phyloP scores from a whole-genome alignment of 1,140 invertebrate species.

The Bombus polaris region DNA sequence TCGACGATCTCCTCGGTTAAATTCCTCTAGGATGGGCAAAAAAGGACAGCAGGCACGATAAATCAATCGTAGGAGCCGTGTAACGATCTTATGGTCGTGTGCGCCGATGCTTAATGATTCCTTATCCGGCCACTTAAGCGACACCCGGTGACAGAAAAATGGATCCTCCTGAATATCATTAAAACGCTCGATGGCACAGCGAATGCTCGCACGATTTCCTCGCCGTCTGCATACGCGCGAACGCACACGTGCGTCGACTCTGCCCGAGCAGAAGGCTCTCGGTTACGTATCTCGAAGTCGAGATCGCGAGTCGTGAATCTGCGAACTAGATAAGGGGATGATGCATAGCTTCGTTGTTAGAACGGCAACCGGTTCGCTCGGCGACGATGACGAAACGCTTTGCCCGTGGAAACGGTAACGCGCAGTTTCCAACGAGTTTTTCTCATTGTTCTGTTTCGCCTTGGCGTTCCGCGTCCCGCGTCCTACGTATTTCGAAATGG shows the following conservation, averaged over 20 bases:
- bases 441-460: neutral
- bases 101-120: slow-evolving; percentile 38
- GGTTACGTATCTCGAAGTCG: slow-evolving; percentile 49
- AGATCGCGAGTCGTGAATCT: slow-evolving; percentile 76
- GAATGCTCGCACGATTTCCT: slow-evolving; percentile 30
- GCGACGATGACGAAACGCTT: slow-evolving; percentile 70
- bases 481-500: neutral
- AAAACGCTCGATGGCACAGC: neutral
- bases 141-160: slow-evolving; percentile 49
- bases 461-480: too few relatives aligned
- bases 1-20: too few relatives aligned
- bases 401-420: slow-evolving; percentile 37
- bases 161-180: slow-evolving; percentile 44
- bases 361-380: slow-evolving; percentile 61
- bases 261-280: slow-evolving; percentile 23
- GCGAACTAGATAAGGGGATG: slow-evolving; percentile 74
- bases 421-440: slow-evolving; percentile 45
- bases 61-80: neutral
- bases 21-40: neutral
- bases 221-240: neutral
- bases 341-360: slow-evolving; percentile 66
- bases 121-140: slow-evolving; percentile 24
- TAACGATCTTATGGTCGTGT: slow-evolving; percentile 1
- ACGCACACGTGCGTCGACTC: slow-evolving; percentile 28
- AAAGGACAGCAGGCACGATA: neutral